These are phyloP conservation scores for Caprella mutica DNA, from an alignment of 2,888 invertebrate species.

Conservation along the genomic window DNA sequence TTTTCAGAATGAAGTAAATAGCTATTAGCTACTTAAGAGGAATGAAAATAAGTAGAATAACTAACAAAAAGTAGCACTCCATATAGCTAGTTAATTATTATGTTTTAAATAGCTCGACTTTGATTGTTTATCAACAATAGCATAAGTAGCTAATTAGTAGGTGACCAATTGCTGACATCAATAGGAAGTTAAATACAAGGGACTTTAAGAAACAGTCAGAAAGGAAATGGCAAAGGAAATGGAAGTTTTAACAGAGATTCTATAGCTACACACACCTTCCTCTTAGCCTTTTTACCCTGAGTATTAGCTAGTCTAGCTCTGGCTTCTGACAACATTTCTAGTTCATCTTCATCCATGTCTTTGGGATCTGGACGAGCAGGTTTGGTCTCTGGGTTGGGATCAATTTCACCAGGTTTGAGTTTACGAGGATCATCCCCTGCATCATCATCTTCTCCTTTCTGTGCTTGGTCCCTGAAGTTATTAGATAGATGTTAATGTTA, in stretches of 20 bases:
- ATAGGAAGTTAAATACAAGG: too few relatives aligned
- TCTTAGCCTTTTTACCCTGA: constrained; percentile 63
- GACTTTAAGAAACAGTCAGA: too few relatives aligned
- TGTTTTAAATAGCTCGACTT: too few relatives aligned
- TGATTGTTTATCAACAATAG: too few relatives aligned
- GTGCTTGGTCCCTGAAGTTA: constrained; percentile 75
- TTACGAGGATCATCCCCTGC: constrained; percentile 90
- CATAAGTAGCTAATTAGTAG: not conserved
- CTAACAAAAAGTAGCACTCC: not conserved
- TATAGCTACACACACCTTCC: constrained; percentile 51
- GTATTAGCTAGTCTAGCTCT: constrained; percentile 96
- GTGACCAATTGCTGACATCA: too few relatives aligned
- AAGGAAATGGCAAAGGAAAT: not conserved
- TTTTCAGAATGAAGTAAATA: too few relatives aligned
- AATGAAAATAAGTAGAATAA: too few relatives aligned
- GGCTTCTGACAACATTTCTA: constrained; percentile 99
- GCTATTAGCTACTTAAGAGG: too few relatives aligned
- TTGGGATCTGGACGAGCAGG: constrained; percentile 98
- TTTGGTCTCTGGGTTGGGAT: constrained; percentile 99
- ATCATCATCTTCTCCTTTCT: constrained; percentile 89
- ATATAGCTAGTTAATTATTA: too few relatives aligned
- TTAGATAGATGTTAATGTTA: not conserved
- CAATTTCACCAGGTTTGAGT: constrained; percentile 96
- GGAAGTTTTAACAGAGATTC: not conserved
- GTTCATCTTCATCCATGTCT: constrained; percentile 99